These are phyloP conservation scores for Myotis vivesi DNA, from an alignment of 2,797 vertebrate species.

Conservation along the genomic window DNA sequence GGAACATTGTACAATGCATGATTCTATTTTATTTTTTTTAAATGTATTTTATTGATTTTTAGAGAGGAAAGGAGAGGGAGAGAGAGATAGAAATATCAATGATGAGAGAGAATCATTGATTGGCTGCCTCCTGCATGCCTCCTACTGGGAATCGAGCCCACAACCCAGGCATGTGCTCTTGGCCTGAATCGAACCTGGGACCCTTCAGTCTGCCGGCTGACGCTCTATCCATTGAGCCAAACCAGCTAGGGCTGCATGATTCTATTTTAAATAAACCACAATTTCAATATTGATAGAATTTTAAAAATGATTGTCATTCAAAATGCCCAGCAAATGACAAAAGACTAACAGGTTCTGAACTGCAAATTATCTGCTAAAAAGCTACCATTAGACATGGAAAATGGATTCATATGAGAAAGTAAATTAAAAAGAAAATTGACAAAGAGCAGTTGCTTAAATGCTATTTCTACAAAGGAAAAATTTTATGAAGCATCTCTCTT, in stretches of 20 bases:
- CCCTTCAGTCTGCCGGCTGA: too few relatives aligned
- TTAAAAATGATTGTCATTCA: conserved; percentile 44
- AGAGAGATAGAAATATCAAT: too few relatives aligned
- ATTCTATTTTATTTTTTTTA: background rate
- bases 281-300: conserved; percentile 7
- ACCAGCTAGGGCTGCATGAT: background rate
- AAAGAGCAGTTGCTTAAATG: conserved; percentile 33
- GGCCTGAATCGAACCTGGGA: too few relatives aligned
- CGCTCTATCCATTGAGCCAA: too few relatives aligned
- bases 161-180: too few relatives aligned
- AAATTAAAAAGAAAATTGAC: conserved; percentile 48
- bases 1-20: background rate
- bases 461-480: conserved; percentile 39
- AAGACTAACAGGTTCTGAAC: conserved; percentile 5
- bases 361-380: conserved; percentile 48
- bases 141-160: too few relatives aligned
- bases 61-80: too few relatives aligned
- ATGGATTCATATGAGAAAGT: conserved; percentile 44
- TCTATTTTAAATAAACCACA: background rate
- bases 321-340: conserved; percentile 32
- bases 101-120: too few relatives aligned
- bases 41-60: too few relatives aligned
- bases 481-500: background rate
- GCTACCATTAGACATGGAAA: conserved; percentile 34
- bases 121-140: too few relatives aligned